Evolutionary conservation across 2,888 invertebrate species (phyloP), one percentile per base, ranked within the genome.

Genomic region (Leptarthrus brevirostris): DNA sequence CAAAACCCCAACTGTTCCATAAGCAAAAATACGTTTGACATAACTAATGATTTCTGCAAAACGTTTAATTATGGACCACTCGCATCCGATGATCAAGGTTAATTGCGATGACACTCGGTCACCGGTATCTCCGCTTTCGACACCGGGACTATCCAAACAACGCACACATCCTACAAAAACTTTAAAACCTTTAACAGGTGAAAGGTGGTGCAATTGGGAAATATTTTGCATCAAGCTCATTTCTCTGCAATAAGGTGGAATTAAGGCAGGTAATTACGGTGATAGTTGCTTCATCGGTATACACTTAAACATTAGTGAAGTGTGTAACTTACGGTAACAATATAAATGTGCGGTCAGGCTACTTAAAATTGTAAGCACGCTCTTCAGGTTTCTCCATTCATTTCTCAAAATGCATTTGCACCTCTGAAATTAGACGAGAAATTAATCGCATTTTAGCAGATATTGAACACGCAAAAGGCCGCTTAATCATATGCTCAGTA

Each of bases 401-500:
- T n/a, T n/a, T n/a, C n/a, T n/a, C n/a, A n/a, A n/a, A n/a, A n/a
- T n/a, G n/a, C n/a, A 34, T 52, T 69, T 52, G 30, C 52, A 69
- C 69, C 69, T 69, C 34, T 49, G 30, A 16, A 36, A 69, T 69
- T 52, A 49, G 14, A 22, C 8, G 18, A 26, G 34, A n/a, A 69
- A 30, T 69, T 69, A 52, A 69, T 69, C 34, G 14, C 49, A 69
- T 52, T 69, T 52, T 18, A 69, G 49, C 69, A 44, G 69, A 52
- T 52, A 69, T 69, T 69, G 69, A 69, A 34, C 69, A 69, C 69
- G 69, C 69, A 69, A 69, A 69, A 69, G 18, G 69, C 52, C 69
- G n/a, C n/a, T 52, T 69, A 52, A 69, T 52, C 36, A 49, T n/a
- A n/a, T 18, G 69, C 69, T 36, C 69, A 52, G 69, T 30, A 52